phyloP scores from a whole-genome alignment of 2,113 vertebrate species.

The Lontra canadensis region DNA sequence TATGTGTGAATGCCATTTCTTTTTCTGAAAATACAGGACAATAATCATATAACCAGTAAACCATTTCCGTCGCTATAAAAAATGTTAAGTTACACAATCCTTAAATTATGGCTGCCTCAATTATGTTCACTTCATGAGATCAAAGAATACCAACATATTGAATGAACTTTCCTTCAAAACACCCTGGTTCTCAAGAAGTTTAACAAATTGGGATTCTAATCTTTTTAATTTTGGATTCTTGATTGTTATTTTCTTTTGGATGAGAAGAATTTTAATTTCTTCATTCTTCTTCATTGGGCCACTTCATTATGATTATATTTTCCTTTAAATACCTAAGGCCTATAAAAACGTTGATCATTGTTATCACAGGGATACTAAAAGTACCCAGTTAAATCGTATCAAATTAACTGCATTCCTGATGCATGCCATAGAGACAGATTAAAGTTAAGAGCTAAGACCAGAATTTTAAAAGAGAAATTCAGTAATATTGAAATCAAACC shows the following conservation, averaged over 20 bases:
- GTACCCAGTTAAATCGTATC: neutral
- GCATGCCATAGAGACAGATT: neutral
- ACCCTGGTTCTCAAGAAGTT: neutral
- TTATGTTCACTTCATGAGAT: neutral
- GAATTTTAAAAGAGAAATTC: slow-evolving; percentile 3
- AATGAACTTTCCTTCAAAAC: neutral
- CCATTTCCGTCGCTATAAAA: neutral
- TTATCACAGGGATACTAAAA: neutral
- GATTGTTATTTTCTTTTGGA: neutral
- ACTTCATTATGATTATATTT: neutral
- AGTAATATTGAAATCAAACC: neutral
- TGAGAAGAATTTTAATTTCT: neutral
- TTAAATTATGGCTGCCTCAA: neutral
- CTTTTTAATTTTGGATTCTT: neutral
- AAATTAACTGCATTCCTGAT: neutral
- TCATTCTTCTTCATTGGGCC: neutral
- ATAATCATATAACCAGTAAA: neutral
- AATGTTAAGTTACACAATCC: neutral
- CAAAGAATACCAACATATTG: neutral
- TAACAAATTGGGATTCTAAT: neutral
- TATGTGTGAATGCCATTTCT: neutral
- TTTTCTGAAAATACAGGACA: neutral
- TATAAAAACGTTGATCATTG: neutral
- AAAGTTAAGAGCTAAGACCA: neutral
- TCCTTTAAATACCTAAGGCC: neutral